Evolutionary conservation across 2,113 vertebrate genomes (phyloP), one percentile per base, ranked within the genome.

Genomic region (Strix uralensis): DNA sequence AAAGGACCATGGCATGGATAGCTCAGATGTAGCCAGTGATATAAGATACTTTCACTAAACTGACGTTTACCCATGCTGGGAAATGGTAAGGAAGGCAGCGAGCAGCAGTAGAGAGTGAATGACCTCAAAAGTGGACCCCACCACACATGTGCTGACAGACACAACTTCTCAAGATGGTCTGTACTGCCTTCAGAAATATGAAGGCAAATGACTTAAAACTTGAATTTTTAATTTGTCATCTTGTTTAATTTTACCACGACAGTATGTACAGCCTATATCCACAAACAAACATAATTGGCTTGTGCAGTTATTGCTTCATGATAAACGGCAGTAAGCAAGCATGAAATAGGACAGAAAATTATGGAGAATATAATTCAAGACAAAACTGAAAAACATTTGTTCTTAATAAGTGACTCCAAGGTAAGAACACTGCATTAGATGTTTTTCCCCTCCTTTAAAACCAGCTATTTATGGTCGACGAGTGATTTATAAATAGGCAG

Each of bases 391-490:
- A 73, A 67, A 36, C 0, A 3, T 1, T 46, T 34, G 9, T 19
- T 81, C 19, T 29, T 81, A 32, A 70, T 34, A 74, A 55, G 9
- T 1, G 11, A 47, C 19, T 79, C 16, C 18, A 52, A 42, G 26
- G 20, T 12, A n/a, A 27, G 12, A 82, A 26, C 10, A 4, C 4
- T 2, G 11, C 34, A 10, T 16, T 63, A 10, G 17, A 22, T 40
- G 18, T 2, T 26, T 29, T 86, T 42, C 7, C 7, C 16, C 27
- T 77, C 34, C 62, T 61, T 58, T 15, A 16, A 34, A 11, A 26
- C 5, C 32, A 58, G 6, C n/a, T 67, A 11, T 22, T 66, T 42
- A 7, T 1, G 11, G 25, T 13, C 15, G 0, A 52, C 0, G 0
- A 78, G 34, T 0, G 32, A 49, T 1, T 10, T 47, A 47, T 11